phyloP scores from a whole-genome alignment of 2,113 vertebrate species.

The Larimichthys crocea region DNA sequence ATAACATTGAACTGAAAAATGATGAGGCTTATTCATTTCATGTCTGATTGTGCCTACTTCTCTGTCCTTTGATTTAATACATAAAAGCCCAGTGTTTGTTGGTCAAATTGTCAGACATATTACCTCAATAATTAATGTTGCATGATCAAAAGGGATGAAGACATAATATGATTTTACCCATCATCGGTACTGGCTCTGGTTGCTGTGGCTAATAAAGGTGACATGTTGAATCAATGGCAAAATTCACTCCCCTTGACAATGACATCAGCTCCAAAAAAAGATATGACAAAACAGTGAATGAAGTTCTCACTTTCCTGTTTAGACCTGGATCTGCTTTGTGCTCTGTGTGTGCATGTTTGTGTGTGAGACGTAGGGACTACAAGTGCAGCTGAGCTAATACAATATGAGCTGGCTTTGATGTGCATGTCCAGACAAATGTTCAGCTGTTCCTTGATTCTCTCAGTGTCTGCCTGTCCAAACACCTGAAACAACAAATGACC shows the following conservation, averaged over 20 bases:
- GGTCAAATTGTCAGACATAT: neutral
- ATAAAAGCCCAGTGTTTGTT: too few relatives aligned
- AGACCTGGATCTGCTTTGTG: slow-evolving; percentile 25
- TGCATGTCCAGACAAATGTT: slow-evolving; percentile 44
- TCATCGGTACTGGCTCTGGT: neutral
- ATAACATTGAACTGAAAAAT: too few relatives aligned
- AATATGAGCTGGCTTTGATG: slow-evolving; percentile 54
- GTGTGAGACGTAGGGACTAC: slow-evolving; percentile 5
- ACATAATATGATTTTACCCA: neutral
- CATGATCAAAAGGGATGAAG: neutral
- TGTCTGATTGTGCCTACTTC: too few relatives aligned
- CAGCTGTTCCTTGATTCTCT: slow-evolving; percentile 56
- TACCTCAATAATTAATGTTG: neutral
- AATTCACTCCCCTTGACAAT: neutral
- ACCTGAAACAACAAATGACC: slow-evolving; percentile 75
- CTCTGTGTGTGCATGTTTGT: slow-evolving; percentile 1
- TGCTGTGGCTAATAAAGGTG: neutral
- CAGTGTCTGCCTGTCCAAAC: slow-evolving; percentile 52
- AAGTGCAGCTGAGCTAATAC: slow-evolving; percentile 60
- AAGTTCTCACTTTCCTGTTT: neutral
- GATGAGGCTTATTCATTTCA: too few relatives aligned
- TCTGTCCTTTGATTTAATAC: too few relatives aligned
- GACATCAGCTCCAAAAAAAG: slow-evolving; percentile 8
- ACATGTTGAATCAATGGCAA: neutral
- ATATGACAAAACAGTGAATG: neutral